Percentiles rank a stretch among this genome's conserved stretches.
Evolutionary conservation across 92 coral and sea anemone genomes (phyloP).

Genomic region (Zoanthus solanderi): DNA sequence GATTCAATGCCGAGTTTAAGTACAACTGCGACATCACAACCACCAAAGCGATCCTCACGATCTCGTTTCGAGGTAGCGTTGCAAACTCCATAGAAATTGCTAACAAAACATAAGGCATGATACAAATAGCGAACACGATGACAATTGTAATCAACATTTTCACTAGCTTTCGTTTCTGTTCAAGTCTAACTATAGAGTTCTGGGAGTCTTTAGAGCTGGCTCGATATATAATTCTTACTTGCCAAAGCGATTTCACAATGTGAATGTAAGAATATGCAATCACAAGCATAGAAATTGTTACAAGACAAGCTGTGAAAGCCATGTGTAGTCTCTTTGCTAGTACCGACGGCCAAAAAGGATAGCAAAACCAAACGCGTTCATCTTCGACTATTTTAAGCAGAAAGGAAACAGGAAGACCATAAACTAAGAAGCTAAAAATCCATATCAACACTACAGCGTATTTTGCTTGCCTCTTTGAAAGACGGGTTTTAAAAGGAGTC

Average conservation of each 20-base stretch:
- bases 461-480: constrained; percentile 84
- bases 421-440: constrained; percentile 73
- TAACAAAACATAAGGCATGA: constrained; percentile 77
- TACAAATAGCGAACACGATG: constrained; percentile 87
- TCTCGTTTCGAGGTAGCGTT: constrained; percentile 41
- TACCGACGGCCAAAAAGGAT: constrained; percentile 44
- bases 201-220: constrained; percentile 72
- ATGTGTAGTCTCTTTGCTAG: constrained; percentile 45
- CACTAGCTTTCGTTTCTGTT: constrained; percentile 92
- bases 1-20: constrained; percentile 94
- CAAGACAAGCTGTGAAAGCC: constrained; percentile 32
- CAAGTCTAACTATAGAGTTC: constrained; percentile 73
- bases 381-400: constrained; percentile 56
- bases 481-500: constrained; percentile 90
- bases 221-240: constrained; percentile 48
- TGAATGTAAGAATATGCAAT: constrained; percentile 65
- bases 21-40: constrained; percentile 81
- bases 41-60: constrained; percentile 72
- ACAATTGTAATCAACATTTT: constrained; percentile 94
- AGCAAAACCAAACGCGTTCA: constrained; percentile 48
- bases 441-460: constrained; percentile 85
- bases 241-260: constrained; percentile 56
- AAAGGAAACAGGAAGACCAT: constrained; percentile 67
- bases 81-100: constrained; percentile 82
- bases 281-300: constrained; percentile 43